A percentile compares a stretch with the other conserved stretches of the same genome.
Evolutionary conservation across 2,888 invertebrate genomes (phyloP).

Genomic region (Pardosa pseudoannulata): DNA sequence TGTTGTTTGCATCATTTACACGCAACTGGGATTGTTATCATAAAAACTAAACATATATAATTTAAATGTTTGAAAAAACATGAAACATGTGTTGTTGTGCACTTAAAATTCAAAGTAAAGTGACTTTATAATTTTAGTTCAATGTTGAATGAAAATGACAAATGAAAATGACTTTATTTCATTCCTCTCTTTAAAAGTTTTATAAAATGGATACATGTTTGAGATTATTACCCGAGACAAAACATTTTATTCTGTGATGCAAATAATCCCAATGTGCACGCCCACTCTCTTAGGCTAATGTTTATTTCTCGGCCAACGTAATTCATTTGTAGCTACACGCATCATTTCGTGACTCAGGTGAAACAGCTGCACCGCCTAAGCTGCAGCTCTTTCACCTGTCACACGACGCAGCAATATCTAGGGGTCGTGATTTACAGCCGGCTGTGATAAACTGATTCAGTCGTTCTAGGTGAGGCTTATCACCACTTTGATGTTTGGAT

Average conservation of each 20-base stretch:
- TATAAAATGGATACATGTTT: too few species aligned
- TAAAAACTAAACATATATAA: too few species aligned
- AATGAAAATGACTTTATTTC: too few species aligned
- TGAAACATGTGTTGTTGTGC: too few species aligned
- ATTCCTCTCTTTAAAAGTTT: too few species aligned
- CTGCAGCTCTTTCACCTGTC: conserved; percentile 60
- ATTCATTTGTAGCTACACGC: conserved; percentile 23
- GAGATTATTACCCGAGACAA: neutral
- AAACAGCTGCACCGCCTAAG: conserved; percentile 56
- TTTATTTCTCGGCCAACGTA: conserved; percentile 27
- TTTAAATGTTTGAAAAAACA: too few species aligned
- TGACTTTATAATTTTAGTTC: too few species aligned
- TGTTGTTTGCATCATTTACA: too few species aligned
- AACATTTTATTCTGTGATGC: neutral
- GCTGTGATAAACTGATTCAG: conserved; percentile 52
- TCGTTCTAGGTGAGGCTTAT: conserved; percentile 23
- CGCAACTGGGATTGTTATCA: too few species aligned
- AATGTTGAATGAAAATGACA: too few species aligned
- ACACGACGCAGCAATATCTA: conserved; percentile 34
- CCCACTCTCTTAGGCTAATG: conserved; percentile 14
- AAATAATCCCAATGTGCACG: neutral
- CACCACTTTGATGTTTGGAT: conserved; percentile 28
- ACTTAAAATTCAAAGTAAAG: too few species aligned
- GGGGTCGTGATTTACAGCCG: conserved; percentile 59
- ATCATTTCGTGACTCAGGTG: conserved; percentile 52